A percentile compares a stretch with the other conserved stretches of the same genome.
phyloP scores from a whole-genome alignment of 30 jellyfish, hydroid and myxozoan genomes.

The Turritopsis rubra region DNA sequence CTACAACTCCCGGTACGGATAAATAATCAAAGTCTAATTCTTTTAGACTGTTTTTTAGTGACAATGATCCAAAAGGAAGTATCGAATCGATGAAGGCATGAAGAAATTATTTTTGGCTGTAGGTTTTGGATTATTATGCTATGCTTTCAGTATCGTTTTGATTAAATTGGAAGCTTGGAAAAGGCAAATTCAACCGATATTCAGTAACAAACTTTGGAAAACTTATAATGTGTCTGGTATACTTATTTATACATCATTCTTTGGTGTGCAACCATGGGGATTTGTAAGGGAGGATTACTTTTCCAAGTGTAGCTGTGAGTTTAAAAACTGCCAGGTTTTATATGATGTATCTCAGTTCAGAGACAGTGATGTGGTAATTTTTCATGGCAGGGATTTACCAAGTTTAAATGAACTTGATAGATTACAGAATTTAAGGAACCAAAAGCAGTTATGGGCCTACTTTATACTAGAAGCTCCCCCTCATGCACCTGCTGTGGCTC shows the following conservation, averaged over 20 bases:
- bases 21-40: too few species aligned
- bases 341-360: conserved; percentile 29
- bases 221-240: background rate
- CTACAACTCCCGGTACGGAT: too few species aligned
- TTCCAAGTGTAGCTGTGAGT: conserved; percentile 27
- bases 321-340: conserved; percentile 44
- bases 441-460: conserved; percentile 67
- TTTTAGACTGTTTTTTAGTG: too few species aligned
- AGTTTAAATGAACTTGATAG: conserved; percentile 18
- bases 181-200: background rate
- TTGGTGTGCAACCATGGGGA: background rate
- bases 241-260: background rate
- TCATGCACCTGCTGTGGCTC: conserved; percentile 43
- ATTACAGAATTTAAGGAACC: conserved; percentile 10
- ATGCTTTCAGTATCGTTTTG: background rate
- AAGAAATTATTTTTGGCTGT: background rate
- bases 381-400: conserved; percentile 74
- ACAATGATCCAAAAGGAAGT: too few species aligned
- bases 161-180: background rate
- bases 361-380: conserved; percentile 69
- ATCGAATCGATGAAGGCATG: background rate
- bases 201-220: background rate
- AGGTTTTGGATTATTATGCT: background rate
- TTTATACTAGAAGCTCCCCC: conserved; percentile 61
- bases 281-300: conserved; percentile 28